A percentile compares a stretch with the other conserved stretches of the same genome.
phyloP scores from a whole-genome alignment of 2,888 invertebrate genomes.

The Drosophila mimica region DNA sequence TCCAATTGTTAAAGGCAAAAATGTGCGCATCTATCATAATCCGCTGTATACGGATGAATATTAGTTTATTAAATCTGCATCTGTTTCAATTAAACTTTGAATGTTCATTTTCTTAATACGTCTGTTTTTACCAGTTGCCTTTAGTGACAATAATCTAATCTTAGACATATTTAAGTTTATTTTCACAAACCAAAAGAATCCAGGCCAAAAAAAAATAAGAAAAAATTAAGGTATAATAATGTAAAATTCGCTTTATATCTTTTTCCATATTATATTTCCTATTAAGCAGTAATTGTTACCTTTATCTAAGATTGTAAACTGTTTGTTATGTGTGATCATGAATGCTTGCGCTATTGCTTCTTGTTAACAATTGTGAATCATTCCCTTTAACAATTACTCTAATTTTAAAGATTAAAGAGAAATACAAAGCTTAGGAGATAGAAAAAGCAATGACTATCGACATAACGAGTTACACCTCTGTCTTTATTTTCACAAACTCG shows the following conservation, averaged over 20 bases:
- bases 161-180: slow-evolving; percentile 4
- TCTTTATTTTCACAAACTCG: not conserved
- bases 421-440: not conserved
- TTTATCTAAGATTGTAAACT: slow-evolving; percentile 1
- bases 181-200: slow-evolving; percentile 1
- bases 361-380: slow-evolving; percentile 7
- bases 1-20: slow-evolving; percentile 64
- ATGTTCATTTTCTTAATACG: slow-evolving; percentile 7
- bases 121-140: slow-evolving; percentile 33
- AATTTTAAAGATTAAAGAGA: slow-evolving; percentile 14
- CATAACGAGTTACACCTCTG: not conserved
- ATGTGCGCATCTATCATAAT: slow-evolving; percentile 76
- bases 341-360: not conserved
- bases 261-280: not conserved
- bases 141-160: slow-evolving; percentile 60
- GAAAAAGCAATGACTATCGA: not conserved
- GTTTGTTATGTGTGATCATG: not conserved
- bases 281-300: not conserved
- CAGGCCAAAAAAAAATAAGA: not conserved
- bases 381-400: not conserved
- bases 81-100: not conserved
- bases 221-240: not conserved
- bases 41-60: slow-evolving; percentile 67
- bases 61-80: slow-evolving; percentile 34
- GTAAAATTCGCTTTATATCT: not conserved